phyloP scores from a whole-genome alignment of 1,140 invertebrate species.

The Nixonia krombeini region DNA sequence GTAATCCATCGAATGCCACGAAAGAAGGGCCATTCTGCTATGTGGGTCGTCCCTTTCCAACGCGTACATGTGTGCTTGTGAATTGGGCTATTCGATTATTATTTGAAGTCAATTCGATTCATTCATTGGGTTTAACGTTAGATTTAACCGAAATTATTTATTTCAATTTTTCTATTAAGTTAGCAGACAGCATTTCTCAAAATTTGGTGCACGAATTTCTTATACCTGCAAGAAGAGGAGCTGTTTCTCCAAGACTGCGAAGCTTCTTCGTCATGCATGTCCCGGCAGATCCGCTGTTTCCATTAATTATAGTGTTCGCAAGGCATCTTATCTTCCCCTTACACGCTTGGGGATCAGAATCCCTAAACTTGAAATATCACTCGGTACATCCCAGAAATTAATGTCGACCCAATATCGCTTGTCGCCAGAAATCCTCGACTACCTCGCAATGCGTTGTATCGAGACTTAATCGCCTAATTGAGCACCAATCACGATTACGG shows the following conservation, averaged over 20 bases:
- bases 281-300: conserved; percentile 28
- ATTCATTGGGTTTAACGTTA: too few relatives aligned
- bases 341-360: conserved; percentile 63
- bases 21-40: too few relatives aligned
- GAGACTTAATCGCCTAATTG: conserved; percentile 51
- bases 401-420: conserved; percentile 68
- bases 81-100: too few relatives aligned
- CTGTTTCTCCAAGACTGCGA: too few relatives aligned
- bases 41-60: too few relatives aligned
- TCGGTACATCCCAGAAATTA: conserved; percentile 66
- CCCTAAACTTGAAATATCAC: conserved; percentile 65
- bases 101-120: too few relatives aligned
- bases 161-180: too few relatives aligned
- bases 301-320: conserved; percentile 64
- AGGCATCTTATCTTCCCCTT: conserved; percentile 67
- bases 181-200: neutral
- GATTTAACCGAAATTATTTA: too few relatives aligned
- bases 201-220: conserved; percentile 7
- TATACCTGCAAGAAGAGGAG: too few relatives aligned
- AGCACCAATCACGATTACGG: conserved; percentile 52
- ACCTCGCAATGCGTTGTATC: conserved; percentile 45
- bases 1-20: conserved; percentile 56
- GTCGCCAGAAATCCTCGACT: conserved; percentile 43
- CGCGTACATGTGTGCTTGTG: too few relatives aligned
- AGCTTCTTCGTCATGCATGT: conserved; percentile 43